Evolutionary conservation across 2,797 vertebrate genomes (phyloP).

Genomic region (Triplophysa yarkandensis): DNA sequence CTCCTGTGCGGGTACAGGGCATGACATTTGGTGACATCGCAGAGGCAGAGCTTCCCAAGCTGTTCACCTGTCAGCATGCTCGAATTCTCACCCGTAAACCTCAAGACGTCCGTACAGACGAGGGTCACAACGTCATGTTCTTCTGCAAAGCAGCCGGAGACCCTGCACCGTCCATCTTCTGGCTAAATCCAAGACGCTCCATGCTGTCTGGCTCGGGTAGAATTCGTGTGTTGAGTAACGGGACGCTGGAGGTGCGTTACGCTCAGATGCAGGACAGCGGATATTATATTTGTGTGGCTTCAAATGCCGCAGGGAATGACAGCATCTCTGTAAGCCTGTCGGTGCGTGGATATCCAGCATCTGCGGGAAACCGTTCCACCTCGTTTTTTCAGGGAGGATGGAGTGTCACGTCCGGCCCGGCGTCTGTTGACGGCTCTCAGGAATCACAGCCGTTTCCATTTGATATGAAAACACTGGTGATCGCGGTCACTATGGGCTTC

Average conservation of each 20-base stretch:
- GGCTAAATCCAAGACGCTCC: constrained; percentile 77
- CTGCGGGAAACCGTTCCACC: constrained; percentile 58
- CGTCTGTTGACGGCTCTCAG: constrained; percentile 49
- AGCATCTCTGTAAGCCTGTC: constrained; percentile 75
- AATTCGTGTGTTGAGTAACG: constrained; percentile 75
- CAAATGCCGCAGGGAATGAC: constrained; percentile 83
- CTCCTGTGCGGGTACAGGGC: constrained; percentile 71
- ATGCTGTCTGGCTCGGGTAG: constrained; percentile 71
- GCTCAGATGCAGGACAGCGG: constrained; percentile 82
- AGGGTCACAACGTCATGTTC: constrained; percentile 78
- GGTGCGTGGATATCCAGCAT: constrained; percentile 67
- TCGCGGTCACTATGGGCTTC: constrained; percentile 83
- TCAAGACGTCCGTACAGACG: constrained; percentile 72
- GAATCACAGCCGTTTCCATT: constrained; percentile 65
- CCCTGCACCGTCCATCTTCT: constrained; percentile 78
- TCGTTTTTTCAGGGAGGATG: constrained; percentile 63
- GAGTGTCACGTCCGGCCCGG: constrained; percentile 62
- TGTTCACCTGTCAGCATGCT: constrained; percentile 80
- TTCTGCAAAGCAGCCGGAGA: constrained; percentile 82
- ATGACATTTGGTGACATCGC: constrained; percentile 75
- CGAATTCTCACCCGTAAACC: constrained; percentile 71
- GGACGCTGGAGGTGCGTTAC: constrained; percentile 82
- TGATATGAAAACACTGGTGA: constrained; percentile 78
- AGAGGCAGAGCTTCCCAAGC: constrained; percentile 66
- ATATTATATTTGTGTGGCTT: constrained; percentile 80